Percentiles rank a stretch among this genome's conserved stretches.
Conservation (phyloP, 2,113 vertebrate species). For the Oplegnathus fasciatus region DNA sequence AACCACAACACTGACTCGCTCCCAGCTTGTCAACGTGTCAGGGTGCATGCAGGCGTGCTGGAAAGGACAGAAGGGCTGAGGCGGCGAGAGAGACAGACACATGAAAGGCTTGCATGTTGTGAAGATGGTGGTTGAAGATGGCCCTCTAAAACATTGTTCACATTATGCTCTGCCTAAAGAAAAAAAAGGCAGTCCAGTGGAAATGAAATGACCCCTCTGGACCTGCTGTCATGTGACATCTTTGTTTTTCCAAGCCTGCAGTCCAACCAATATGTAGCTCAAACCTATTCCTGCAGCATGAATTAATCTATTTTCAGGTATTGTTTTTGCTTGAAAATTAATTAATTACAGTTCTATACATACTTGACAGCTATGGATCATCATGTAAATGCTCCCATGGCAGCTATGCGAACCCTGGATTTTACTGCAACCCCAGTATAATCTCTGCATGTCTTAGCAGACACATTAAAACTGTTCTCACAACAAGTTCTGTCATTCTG, state of each 20-base stretch:
- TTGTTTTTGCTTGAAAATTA: constrained; percentile 2
- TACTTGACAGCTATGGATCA: constrained; percentile 28
- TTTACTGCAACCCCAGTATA: constrained; percentile 28
- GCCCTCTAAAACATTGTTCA: constrained; percentile 64
- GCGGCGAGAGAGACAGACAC: constrained; percentile 54
- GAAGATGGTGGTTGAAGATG: constrained; percentile 63
- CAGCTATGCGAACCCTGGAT: constrained; percentile 5
- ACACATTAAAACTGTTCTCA: constrained; percentile 49
- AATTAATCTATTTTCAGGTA: constrained; percentile 21
- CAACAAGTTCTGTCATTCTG: constrained; percentile 38
- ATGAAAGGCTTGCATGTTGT: constrained; percentile 73
- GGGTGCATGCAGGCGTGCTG: constrained; percentile 73
- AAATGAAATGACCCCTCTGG: constrained; percentile 66
- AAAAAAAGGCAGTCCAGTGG: constrained; percentile 65
- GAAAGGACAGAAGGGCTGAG: constrained; percentile 52
- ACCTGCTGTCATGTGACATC: constrained; percentile 73
- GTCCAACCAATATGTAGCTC: constrained; percentile 19
- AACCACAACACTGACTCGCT: constrained; percentile 73
- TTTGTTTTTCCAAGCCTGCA: constrained; percentile 63
- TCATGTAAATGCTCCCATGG: constrained; percentile 19
- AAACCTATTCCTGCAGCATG: constrained; percentile 20
- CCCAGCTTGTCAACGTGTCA: constrained; percentile 80
- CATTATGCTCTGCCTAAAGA: constrained; percentile 62
- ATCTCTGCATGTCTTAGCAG: constrained; percentile 38
- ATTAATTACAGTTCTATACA: constrained; percentile 3